These are phyloP conservation scores for Melieria picta DNA, from an alignment of 2,888 invertebrate genomes.

Conservation along the genomic window DNA sequence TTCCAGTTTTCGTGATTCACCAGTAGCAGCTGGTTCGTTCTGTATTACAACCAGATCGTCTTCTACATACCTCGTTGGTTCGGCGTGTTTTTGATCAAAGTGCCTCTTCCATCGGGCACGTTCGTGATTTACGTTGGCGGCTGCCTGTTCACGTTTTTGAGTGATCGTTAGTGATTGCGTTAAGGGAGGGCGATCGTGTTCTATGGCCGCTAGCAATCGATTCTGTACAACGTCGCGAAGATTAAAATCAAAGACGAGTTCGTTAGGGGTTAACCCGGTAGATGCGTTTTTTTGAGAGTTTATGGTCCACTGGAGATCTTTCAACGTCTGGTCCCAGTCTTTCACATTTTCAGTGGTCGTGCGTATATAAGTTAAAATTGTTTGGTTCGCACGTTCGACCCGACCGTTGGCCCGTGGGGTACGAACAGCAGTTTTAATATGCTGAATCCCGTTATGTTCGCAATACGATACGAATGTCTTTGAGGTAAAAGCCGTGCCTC, in stretches of 20 bases:
- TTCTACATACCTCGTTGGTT: neutral
- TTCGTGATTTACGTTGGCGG: conserved; percentile 10
- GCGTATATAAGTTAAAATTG: conserved; percentile 41
- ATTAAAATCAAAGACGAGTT: conserved; percentile 32
- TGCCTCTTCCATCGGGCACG: conserved; percentile 20
- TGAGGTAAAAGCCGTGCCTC: conserved; percentile 9
- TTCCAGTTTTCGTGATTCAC: conserved; percentile 38
- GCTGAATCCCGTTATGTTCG: conserved; percentile 11
- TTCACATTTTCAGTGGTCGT: conserved; percentile 33
- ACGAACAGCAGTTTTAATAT: conserved; percentile 27
- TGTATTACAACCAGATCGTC: conserved; percentile 23
- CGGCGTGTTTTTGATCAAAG: conserved; percentile 25
- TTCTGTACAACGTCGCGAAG: conserved; percentile 18
- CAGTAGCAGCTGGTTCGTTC: conserved; percentile 24
- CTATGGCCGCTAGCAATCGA: conserved; percentile 3
- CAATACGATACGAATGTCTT: conserved; percentile 3
- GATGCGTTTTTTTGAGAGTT: conserved; percentile 30
- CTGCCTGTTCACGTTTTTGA: conserved; percentile 21
- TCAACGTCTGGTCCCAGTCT: conserved; percentile 30
- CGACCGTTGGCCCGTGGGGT: conserved; percentile 42
- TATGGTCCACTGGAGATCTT: conserved; percentile 32
- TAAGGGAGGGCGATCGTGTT: neutral
- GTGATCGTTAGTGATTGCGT: neutral
- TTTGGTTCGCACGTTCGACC: conserved; percentile 35
- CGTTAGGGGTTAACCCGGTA: conserved; percentile 31